Evolutionary conservation across 1,140 invertebrate species (phyloP), one percentile per base, ranked within the genome.

Genomic region (Diploscapter pachys): DNA sequence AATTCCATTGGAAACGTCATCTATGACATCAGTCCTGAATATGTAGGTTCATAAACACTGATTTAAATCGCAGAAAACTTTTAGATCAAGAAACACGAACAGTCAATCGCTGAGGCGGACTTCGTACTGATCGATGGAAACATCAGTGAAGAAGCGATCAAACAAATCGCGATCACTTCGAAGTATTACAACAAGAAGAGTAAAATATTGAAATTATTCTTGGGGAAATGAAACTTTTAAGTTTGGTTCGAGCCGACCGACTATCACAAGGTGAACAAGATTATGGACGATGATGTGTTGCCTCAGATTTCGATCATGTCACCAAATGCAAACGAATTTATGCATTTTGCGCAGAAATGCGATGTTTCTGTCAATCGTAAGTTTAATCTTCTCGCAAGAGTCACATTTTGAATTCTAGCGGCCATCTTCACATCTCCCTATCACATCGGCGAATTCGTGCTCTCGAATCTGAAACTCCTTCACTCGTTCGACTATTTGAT

Each of bases 181-280:
- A 76, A 72, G 51, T 49, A 63, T 78, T 8, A 11, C 8, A 50
- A 56, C 50, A 50, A 8, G 50, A 59, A 11, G 49, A n/a, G 53
- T 61, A 50, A 53, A 8, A 50, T 54, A 6, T 9, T 56, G 13
- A 2, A 8, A 31, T 31, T 31, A 31, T 31, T 31, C 0, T 31
- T 31, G 31, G 31, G 0, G 1, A 31, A 31, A 31, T 31, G 0
- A 0, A 0, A 31, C 1, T 66, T 77, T 72, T 66, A 48, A 82
- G 79, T 84, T 72, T 84, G 82, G 82, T 79, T 82, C 53, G 82
- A 84, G 48, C 82, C 82, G 13, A 80, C 82, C 5, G 80, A 85
- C 71, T 67, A 70, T 48, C 52, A 66, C 6, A 85, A 85, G 72
- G 81, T 78, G 53, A 11, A 59, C 0, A 83, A 80, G 63, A 56